These are phyloP conservation scores for Cynodonichthys magdalenae DNA, from an alignment of 2,797 vertebrate species.

Conservation along the genomic window DNA sequence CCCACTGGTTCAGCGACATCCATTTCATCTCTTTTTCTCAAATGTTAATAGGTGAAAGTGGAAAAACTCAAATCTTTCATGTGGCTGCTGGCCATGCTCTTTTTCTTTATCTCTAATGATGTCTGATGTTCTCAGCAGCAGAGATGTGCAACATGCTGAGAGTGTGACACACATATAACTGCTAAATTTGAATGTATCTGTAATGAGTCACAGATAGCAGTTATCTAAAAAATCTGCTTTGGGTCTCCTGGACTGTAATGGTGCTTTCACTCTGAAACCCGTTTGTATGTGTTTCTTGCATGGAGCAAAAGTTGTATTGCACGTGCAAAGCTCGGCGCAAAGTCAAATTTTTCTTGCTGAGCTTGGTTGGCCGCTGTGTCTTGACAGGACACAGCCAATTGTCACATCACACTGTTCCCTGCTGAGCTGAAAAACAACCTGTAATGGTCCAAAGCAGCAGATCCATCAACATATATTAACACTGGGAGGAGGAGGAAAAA, in stretches of 20 bases:
- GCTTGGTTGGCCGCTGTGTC: too few species aligned
- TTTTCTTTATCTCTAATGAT: conserved; percentile 31
- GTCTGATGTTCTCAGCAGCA: conserved; percentile 26
- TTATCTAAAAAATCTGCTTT: conserved; percentile 14
- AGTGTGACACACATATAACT: background rate
- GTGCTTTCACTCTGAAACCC: background rate
- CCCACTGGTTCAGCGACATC: conserved; percentile 10
- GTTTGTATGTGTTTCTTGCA: too few species aligned
- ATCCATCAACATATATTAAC: too few species aligned
- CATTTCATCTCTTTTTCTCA: conserved; percentile 40
- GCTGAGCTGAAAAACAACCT: too few species aligned
- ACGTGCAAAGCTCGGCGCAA: too few species aligned
- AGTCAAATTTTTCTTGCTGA: too few species aligned
- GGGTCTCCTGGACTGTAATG: background rate
- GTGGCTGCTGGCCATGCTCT: conserved; percentile 17
- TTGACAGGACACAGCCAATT: too few species aligned
- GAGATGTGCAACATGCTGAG: conserved; percentile 24
- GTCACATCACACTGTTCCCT: too few species aligned
- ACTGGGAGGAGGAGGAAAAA: too few species aligned
- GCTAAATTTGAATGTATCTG: conserved; percentile 16
- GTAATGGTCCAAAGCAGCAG: too few species aligned
- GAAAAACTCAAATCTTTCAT: conserved; percentile 40
- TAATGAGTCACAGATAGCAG: background rate
- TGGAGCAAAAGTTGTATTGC: too few species aligned
- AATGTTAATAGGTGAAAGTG: conserved; percentile 44